These are phyloP conservation scores for Darevskia nairensis DNA, from an alignment of 2,797 vertebrate species.

Conservation along the genomic window DNA sequence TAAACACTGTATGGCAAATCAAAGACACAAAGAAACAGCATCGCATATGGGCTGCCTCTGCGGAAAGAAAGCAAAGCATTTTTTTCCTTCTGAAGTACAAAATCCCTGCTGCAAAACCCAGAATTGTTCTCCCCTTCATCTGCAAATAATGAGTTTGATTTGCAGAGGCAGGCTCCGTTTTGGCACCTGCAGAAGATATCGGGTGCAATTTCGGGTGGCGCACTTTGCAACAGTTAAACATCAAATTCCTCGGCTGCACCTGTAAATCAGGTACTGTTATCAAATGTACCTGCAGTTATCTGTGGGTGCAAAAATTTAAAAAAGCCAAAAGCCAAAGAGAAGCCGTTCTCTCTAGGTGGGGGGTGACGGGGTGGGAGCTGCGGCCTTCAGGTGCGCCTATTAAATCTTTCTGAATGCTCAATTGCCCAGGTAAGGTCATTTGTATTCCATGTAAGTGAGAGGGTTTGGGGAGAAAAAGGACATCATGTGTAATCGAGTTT, in stretches of 20 bases:
- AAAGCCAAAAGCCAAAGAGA: slow-evolving; percentile 14
- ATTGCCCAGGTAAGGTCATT: not conserved
- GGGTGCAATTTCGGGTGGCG: slow-evolving; percentile 2
- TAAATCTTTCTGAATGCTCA: not conserved
- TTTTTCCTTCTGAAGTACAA: slow-evolving; percentile 43
- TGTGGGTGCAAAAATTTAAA: not conserved
- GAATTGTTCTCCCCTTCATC: slow-evolving; percentile 43
- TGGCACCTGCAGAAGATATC: slow-evolving; percentile 30
- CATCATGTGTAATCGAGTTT: too few relatives aligned
- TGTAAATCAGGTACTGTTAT: slow-evolving; percentile 40
- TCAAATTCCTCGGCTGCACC: slow-evolving; percentile 9
- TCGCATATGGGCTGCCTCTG: not conserved
- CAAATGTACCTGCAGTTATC: slow-evolving; percentile 32
- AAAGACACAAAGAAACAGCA: slow-evolving; percentile 44
- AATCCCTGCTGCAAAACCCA: slow-evolving; percentile 32
- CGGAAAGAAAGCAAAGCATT: slow-evolving; percentile 37
- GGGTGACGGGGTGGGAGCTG: not conserved
- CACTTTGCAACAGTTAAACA: slow-evolving; percentile 27
- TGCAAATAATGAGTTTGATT: slow-evolving; percentile 41
- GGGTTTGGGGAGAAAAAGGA: too few relatives aligned
- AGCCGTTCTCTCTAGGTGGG: not conserved
- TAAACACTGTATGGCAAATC: slow-evolving; percentile 49
- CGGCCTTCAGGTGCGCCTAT: not conserved
- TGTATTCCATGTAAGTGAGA: not conserved
- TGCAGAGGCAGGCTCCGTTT: slow-evolving; percentile 39